Evolutionary conservation across 2,113 vertebrate species (phyloP).

Genomic region (Mustelus asterias): DNA sequence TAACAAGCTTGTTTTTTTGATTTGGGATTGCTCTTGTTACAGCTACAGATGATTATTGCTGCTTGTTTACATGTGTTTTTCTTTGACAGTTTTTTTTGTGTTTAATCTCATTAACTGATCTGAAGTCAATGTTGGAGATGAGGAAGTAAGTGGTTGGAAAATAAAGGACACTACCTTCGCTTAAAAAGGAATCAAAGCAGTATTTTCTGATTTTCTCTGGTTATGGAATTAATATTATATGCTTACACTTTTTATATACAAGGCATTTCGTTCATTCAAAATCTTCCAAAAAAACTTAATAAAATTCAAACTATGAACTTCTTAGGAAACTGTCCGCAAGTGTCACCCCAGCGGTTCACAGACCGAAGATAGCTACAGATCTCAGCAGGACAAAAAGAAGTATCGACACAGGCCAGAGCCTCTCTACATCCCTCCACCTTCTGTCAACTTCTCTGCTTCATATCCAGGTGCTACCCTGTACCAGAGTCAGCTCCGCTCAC

Average conservation of each 20-base stretch:
- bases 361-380: constrained; percentile 51
- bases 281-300: background rate
- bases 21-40: background rate
- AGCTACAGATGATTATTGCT: background rate
- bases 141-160: background rate
- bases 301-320: constrained; percentile 34
- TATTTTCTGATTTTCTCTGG: background rate
- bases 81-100: background rate
- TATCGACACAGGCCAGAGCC: constrained; percentile 68
- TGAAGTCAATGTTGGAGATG: background rate
- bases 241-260: background rate
- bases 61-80: background rate
- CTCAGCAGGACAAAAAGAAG: constrained; percentile 62
- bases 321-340: constrained; percentile 60
- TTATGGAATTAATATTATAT: background rate
- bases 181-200: background rate
- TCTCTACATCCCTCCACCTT: constrained; percentile 72
- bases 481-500: constrained; percentile 75
- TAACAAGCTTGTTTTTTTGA: background rate
- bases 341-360: constrained; percentile 47
- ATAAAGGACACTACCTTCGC: background rate
- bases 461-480: constrained; percentile 66
- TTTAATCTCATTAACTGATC: background rate
- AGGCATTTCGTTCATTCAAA: background rate
- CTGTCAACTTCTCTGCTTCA: constrained; percentile 52